Evolutionary conservation across 1,140 invertebrate species (phyloP).

Genomic region (Drosophila saltans): DNA sequence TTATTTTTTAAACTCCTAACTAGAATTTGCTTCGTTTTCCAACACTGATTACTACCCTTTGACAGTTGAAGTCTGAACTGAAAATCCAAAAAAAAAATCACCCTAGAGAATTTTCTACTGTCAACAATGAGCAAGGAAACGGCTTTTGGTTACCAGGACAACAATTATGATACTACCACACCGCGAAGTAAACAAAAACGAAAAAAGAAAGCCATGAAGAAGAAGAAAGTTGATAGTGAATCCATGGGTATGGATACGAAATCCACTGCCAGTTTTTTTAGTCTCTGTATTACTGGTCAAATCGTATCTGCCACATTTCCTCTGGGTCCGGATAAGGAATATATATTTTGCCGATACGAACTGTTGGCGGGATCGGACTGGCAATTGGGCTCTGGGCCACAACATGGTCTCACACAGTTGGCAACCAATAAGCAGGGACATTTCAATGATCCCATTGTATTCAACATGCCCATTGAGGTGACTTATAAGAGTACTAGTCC

Average conservation of each 20-base stretch:
- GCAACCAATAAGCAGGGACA: conserved; percentile 59
- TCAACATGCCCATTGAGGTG: conserved; percentile 83
- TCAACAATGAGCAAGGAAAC: conserved; percentile 47
- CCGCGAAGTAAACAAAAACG: conserved; percentile 44
- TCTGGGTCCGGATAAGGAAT: conserved; percentile 69
- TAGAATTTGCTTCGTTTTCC: neutral
- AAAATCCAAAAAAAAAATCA: conserved; percentile 24
- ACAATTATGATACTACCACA: conserved; percentile 36
- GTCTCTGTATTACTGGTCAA: conserved; percentile 70
- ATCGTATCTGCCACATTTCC: conserved; percentile 79
- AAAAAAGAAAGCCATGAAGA: conserved; percentile 30
- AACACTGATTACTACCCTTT: neutral
- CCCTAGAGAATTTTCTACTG: conserved; percentile 9
- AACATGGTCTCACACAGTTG: conserved; percentile 80
- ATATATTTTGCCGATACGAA: conserved; percentile 82
- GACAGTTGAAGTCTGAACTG: neutral
- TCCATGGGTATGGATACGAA: conserved; percentile 31
- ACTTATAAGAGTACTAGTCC: conserved; percentile 81
- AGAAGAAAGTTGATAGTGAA: conserved; percentile 18
- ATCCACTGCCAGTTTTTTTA: conserved; percentile 68
- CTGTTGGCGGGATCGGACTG: conserved; percentile 78
- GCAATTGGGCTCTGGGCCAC: conserved; percentile 71
- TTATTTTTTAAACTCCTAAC: neutral
- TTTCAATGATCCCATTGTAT: conserved; percentile 79
- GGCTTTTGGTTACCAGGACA: conserved; percentile 53